A percentile compares a stretch with the other conserved stretches of the same genome.
Evolutionary conservation across 2,888 invertebrate genomes (phyloP).

Genomic region (Sinohyriopsis cumingii): DNA sequence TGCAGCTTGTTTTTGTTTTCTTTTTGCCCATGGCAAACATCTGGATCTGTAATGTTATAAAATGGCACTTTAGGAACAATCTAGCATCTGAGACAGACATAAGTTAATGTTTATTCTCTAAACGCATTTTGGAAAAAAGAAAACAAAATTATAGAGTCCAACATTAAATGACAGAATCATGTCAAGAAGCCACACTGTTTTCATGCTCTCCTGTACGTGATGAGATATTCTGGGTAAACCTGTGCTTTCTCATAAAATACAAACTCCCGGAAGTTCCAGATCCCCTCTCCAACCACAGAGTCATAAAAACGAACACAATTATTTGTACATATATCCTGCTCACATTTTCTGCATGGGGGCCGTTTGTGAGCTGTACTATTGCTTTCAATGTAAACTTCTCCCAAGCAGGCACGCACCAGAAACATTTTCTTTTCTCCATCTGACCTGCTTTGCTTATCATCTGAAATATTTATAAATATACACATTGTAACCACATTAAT

Average conservation of each 20-base stretch:
- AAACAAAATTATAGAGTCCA: no score
- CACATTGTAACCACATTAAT: no score
- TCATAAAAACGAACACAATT: constrained; percentile 28
- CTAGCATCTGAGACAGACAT: no score
- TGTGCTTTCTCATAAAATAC: constrained; percentile 45
- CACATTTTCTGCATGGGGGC: constrained; percentile 36
- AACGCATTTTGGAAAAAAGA: no score
- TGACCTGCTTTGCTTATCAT: constrained; percentile 24
- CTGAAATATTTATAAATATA: constrained; percentile 14
- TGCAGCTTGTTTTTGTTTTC: no score
- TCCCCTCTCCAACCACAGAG: constrained; percentile 40
- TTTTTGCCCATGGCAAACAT: no score
- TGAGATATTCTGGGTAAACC: constrained; percentile 52
- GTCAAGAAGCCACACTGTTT: no score
- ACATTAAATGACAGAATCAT: no score
- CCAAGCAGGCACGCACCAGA: constrained; percentile 38
- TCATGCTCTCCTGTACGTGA: constrained; percentile 33
- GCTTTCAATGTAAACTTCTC: constrained; percentile 27
- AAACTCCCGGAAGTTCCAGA: constrained; percentile 54
- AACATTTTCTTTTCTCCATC: constrained; percentile 40
- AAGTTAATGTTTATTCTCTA: no score
- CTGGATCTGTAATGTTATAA: no score
- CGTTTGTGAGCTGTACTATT: constrained; percentile 16
- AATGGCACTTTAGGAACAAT: no score
- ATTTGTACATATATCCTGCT: constrained; percentile 33